A percentile compares a stretch with the other conserved stretches of the same genome.
phyloP scores from a whole-genome alignment of 2,888 invertebrate genomes.

The Galerucella nymphaeae region DNA sequence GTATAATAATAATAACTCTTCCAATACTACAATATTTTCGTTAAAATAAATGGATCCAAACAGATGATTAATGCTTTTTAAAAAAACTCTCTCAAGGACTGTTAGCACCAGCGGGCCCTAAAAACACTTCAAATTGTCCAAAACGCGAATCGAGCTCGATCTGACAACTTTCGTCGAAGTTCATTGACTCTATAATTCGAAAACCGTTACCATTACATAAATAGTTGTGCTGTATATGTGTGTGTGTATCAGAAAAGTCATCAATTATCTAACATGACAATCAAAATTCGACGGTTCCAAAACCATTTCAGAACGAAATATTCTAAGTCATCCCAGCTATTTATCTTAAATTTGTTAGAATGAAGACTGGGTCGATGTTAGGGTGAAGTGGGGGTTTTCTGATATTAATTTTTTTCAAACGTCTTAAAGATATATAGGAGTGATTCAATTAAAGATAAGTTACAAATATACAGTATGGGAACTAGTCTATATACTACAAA shows the following conservation, averaged over 20 bases:
- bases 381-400: constrained; percentile 17
- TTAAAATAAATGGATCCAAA: background rate
- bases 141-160: constrained; percentile 1
- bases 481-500: no score
- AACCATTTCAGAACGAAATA: constrained; percentile 16
- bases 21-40: background rate
- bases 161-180: constrained; percentile 9
- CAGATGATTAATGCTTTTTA: constrained; percentile 9
- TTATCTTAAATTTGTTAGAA: constrained; percentile 26
- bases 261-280: constrained; percentile 33
- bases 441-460: no score
- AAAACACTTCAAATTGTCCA: constrained; percentile 5
- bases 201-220: constrained; percentile 28
- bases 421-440: background rate
- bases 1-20: background rate
- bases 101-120: constrained; percentile 2
- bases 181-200: constrained; percentile 4
- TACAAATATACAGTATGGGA: no score
- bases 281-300: constrained; percentile 31
- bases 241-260: constrained; percentile 31
- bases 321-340: constrained; percentile 30
- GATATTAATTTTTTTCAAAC: background rate
- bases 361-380: constrained; percentile 1
- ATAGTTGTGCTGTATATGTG: constrained; percentile 1
- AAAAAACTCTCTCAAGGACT: constrained; percentile 16